These are phyloP conservation scores for Vulpes ferrilata DNA, from an alignment of 2,113 vertebrate genomes.

Conservation along the genomic window DNA sequence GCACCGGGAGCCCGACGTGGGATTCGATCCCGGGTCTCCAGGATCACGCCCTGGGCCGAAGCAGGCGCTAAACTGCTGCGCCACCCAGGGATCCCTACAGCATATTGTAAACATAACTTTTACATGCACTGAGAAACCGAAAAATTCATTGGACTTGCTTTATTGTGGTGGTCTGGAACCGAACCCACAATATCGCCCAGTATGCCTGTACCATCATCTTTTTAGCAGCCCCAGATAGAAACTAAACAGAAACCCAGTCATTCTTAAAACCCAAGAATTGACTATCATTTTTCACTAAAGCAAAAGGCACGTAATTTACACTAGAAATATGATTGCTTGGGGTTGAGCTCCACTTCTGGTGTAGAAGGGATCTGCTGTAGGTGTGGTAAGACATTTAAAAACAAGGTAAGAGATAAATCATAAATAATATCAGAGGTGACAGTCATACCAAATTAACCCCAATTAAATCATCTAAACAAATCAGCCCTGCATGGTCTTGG, in stretches of 20 bases:
- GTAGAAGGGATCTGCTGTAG: neutral
- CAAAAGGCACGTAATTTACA: conserved; percentile 46
- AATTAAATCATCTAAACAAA: conserved; percentile 15
- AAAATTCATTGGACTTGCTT: neutral
- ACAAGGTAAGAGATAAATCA: conserved; percentile 33
- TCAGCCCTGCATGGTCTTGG: neutral
- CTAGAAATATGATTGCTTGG: conserved; percentile 21
- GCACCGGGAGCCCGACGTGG: too few species aligned
- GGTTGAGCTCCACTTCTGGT: conserved; percentile 3
- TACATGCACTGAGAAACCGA: neutral
- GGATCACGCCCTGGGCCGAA: too few species aligned
- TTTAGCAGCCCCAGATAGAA: conserved; percentile 33
- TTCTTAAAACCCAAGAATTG: neutral
- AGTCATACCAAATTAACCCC: neutral
- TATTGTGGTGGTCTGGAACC: neutral
- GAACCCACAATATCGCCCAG: neutral
- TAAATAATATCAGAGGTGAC: conserved; percentile 37
- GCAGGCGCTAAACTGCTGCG: too few species aligned
- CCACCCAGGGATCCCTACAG: too few species aligned
- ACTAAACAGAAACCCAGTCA: conserved; percentile 49
- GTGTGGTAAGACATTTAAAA: conserved; percentile 32
- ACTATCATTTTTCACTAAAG: conserved; percentile 48
- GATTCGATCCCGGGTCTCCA: too few species aligned
- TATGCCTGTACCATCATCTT: neutral
- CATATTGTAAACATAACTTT: neutral